A percentile compares a stretch with the other conserved stretches of the same genome.
These are phyloP conservation scores for Brachionus koreanus DNA, from an alignment of 1,140 invertebrate genomes.

Conservation along the genomic window DNA sequence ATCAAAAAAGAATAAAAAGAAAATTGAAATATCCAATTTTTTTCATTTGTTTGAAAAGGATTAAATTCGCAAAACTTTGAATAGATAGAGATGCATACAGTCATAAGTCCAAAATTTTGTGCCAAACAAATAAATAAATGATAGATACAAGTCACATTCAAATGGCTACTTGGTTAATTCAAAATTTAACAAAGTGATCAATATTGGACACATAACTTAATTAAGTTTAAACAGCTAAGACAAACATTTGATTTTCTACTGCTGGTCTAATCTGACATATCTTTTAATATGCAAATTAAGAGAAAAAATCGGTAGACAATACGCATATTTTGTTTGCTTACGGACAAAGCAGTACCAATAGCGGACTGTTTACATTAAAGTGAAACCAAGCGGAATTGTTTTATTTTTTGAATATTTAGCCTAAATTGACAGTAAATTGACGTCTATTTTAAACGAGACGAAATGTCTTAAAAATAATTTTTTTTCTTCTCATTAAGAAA, in stretches of 20 bases:
- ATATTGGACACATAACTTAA: not conserved
- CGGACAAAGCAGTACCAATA: conserved; percentile 5
- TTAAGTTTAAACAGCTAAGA: conserved; percentile 14
- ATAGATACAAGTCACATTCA: conserved; percentile 9
- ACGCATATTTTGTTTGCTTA: not conserved
- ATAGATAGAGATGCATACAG: not conserved
- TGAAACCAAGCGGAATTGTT: not conserved
- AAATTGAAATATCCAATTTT: not conserved
- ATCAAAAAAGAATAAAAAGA: not conserved
- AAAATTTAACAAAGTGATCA: not conserved
- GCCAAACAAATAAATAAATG: conserved; percentile 4
- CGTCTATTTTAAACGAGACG: not conserved
- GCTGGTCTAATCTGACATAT: conserved; percentile 24
- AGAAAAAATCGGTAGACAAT: conserved; percentile 22
- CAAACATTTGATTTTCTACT: conserved; percentile 18
- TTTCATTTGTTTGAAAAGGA: not conserved
- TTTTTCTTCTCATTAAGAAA: not conserved
- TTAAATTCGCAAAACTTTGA: not conserved
- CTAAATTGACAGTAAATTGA: not conserved
- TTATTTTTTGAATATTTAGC: not conserved
- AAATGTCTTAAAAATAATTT: not conserved
- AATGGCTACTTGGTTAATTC: not conserved
- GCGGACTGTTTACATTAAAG: conserved; percentile 8
- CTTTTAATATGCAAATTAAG: conserved; percentile 31
- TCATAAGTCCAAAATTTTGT: not conserved